Percentiles rank a stretch among this genome's conserved stretches.
Conservation (phyloP, 2,888 invertebrate species). For the Thereva unica region DNA sequence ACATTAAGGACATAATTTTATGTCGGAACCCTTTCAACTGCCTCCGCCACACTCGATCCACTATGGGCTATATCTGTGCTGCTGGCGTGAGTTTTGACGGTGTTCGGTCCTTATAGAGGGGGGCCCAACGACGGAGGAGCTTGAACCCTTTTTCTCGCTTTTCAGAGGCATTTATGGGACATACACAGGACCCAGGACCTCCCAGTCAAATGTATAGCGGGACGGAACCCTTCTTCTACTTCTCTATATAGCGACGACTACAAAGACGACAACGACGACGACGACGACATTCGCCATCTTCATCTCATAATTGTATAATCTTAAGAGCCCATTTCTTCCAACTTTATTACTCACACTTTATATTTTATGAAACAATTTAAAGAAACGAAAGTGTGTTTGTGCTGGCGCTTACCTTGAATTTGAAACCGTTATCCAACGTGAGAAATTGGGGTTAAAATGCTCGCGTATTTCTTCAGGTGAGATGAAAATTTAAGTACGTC, state of each 20-base stretch:
- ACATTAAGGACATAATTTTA: constrained; percentile 56
- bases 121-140: no score
- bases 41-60: not conserved
- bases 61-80: no score
- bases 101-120: no score
- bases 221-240: no score
- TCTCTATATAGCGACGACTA: not conserved
- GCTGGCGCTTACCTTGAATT: constrained; percentile 1
- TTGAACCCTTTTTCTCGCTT: constrained; percentile 8
- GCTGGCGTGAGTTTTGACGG: no score
- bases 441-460: not conserved
- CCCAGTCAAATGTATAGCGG: no score
- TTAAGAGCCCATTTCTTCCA: constrained; percentile 34
- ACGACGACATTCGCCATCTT: constrained; percentile 29
- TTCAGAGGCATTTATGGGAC: constrained; percentile 32
- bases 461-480: constrained; percentile 5
- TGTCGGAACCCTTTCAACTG: constrained; percentile 45
- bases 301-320: constrained; percentile 40
- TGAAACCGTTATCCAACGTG: not conserved
- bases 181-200: constrained; percentile 4
- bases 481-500: constrained; percentile 13
- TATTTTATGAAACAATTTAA: constrained; percentile 32
- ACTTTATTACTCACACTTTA: constrained; percentile 36
- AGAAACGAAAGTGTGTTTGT: constrained; percentile 15
- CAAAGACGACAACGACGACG: constrained; percentile 5